Evolutionary conservation across 2,113 vertebrate genomes (phyloP), one percentile per base, ranked within the genome.

Genomic region (Caranx ignobilis): DNA sequence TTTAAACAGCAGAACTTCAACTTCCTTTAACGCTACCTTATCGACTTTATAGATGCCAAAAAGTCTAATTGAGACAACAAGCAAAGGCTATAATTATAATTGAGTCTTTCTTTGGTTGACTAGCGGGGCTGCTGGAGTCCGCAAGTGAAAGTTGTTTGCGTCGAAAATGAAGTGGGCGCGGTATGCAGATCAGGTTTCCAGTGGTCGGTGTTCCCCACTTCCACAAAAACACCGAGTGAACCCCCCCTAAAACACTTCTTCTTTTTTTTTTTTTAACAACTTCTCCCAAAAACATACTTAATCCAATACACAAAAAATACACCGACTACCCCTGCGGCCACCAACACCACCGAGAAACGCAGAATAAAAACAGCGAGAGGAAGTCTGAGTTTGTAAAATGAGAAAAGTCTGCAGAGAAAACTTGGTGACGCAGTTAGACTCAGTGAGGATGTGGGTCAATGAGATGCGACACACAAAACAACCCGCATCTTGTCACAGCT

Each of bases 131-230:
- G 11, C 67, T 26, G 13, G 6, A 18, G 57, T 39, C 26, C 35
- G 5, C 11, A 5, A 70, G 84, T 57, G 85, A 91, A 83, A 91
- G 86, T 92, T 93, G 91, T 95, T 94, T 93, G 77, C 55, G 86
- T 82, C 19, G 48, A 88, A 64, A 69, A 59, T 2, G 31, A 75
- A 86, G 93, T 91, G 89, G 92, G 92, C 85, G 92, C 90, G 89
- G 93, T 88, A 7, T 71, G 63, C 52, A 37, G 79, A 77, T 90
- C 83, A 77, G 32, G 43, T 93, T 92, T 87, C 84, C 75, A 16
- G 19, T 18, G 68, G 11, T 71, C 63, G 4, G 71, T 61, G 70
- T 45, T 43, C 21, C 57, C 59, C 45, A 0, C 15, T 35, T 21
- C 8, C 52, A 71, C 19, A 19, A 50, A 78, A 80, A 70, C 43